A percentile compares a stretch with the other conserved stretches of the same genome.
Evolutionary conservation across 53 echinoderm and acorn worm species (phyloP).

Genomic region (Apostichopus leukothele): DNA sequence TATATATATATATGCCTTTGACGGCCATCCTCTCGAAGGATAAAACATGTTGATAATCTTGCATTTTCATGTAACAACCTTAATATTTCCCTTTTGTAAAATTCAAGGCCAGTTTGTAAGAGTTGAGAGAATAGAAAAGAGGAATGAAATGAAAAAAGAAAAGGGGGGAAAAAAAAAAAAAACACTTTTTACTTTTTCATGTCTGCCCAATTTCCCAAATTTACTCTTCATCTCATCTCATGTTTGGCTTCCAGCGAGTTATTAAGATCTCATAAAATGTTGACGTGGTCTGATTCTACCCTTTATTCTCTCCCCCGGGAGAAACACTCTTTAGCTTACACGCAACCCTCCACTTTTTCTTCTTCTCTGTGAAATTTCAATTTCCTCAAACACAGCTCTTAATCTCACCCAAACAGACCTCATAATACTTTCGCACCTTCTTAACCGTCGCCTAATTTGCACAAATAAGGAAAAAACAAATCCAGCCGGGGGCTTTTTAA

Average conservation of each 20-base stretch:
- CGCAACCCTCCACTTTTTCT: slow-evolving; percentile 14
- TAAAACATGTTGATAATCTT: too few relatives aligned
- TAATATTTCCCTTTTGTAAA: neutral
- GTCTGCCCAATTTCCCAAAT: slow-evolving; percentile 39
- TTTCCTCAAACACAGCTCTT: slow-evolving; percentile 52
- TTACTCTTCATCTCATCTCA: slow-evolving; percentile 23
- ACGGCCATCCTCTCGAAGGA: too few relatives aligned
- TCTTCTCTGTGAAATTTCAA: slow-evolving; percentile 47
- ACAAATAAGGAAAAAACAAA: slow-evolving; percentile 55
- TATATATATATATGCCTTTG: too few relatives aligned
- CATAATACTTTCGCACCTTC: slow-evolving; percentile 54
- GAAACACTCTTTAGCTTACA: slow-evolving; percentile 24
- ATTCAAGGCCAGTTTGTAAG: neutral
- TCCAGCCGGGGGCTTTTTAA: slow-evolving; percentile 55
- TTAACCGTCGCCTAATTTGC: slow-evolving; percentile 55
- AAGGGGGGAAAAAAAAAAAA: neutral
- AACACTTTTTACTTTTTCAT: neutral
- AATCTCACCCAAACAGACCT: slow-evolving; percentile 54
- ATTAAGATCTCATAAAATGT: slow-evolving; percentile 51
- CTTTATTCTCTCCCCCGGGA: slow-evolving; percentile 35
- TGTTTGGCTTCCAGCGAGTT: slow-evolving; percentile 39
- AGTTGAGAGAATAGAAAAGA: neutral
- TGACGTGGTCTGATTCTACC: slow-evolving; percentile 5
- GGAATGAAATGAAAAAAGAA: neutral
- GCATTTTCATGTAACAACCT: too few relatives aligned